Percentiles rank a stretch among this genome's conserved stretches.
Conservation (phyloP, 37 sponge, comb jelly and placozoan genomes). For the Aplysina aerophoba region DNA sequence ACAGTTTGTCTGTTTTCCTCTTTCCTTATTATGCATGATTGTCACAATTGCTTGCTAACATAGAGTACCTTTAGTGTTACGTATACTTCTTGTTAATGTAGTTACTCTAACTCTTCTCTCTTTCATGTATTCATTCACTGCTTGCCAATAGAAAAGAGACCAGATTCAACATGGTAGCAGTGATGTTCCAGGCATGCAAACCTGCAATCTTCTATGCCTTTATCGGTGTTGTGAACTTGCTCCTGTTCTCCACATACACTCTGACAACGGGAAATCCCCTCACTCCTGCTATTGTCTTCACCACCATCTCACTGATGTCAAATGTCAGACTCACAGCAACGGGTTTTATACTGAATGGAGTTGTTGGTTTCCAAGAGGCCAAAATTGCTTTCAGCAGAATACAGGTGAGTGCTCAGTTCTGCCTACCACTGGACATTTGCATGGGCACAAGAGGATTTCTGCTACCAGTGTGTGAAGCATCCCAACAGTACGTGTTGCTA, state of each 20-base stretch:
- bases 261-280: slow-evolving; percentile 37
- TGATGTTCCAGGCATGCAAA: slow-evolving; percentile 52
- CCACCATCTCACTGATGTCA: slow-evolving; percentile 43
- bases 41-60: no score
- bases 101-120: no score
- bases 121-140: no score
- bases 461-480: no score
- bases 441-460: no score
- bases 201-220: slow-evolving; percentile 42
- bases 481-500: no score
- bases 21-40: no score
- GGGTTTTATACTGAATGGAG: not conserved
- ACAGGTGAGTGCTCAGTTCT: not conserved
- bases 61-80: no score
- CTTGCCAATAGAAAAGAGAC: slow-evolving; percentile 52
- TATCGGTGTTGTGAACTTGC: slow-evolving; percentile 36
- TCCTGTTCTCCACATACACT: slow-evolving; percentile 39
- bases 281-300: slow-evolving; percentile 66
- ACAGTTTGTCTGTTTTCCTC: no score
- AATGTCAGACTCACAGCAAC: not conserved
- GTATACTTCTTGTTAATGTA: no score
- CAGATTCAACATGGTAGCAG: slow-evolving; percentile 21
- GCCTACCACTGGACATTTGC: no score
- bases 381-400: slow-evolving; percentile 9
- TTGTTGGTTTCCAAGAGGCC: not conserved